Conservation (phyloP, 1,140 invertebrate species). For the Palaemon carinicauda region DNA sequence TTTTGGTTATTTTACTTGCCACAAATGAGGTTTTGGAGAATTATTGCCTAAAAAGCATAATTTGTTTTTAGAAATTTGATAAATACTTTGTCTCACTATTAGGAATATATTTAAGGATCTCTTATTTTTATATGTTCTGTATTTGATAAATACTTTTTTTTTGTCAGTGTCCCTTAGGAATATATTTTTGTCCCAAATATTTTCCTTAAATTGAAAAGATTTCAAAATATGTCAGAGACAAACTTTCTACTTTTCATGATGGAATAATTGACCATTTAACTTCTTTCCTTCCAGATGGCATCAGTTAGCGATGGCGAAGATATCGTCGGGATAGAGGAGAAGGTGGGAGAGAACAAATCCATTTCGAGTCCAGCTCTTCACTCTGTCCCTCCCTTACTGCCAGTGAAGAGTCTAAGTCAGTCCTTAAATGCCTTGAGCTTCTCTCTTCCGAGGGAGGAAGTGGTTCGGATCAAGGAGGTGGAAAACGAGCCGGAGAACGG, state of each 20-base stretch:
- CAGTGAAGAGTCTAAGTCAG: conserved; percentile 2
- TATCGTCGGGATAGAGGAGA: not conserved
- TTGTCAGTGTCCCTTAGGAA: not conserved
- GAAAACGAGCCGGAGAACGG: not conserved
- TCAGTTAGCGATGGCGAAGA: conserved; percentile 27
- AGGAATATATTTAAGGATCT: not conserved
- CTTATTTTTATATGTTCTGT: not conserved
- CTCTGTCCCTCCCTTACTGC: conserved; percentile 17
- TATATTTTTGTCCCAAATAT: not conserved
- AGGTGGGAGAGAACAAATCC: not conserved
- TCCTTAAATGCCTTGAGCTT: conserved; percentile 10
- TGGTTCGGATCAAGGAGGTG: not conserved
- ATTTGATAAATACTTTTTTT: not conserved
- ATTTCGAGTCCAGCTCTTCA: not conserved
- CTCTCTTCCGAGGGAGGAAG: not conserved
- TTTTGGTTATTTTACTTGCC: no score
- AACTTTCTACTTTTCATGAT: no score
- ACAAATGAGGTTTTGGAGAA: no score
- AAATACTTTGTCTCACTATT: no score
- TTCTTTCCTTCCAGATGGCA: conserved; percentile 25
- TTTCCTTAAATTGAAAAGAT: no score
- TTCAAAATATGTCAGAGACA: no score
- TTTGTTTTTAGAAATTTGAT: no score
- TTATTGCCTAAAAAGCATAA: no score
- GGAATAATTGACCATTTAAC: no score